Evolutionary conservation across 2,113 vertebrate genomes (phyloP).

Genomic region (Tyto alba): DNA sequence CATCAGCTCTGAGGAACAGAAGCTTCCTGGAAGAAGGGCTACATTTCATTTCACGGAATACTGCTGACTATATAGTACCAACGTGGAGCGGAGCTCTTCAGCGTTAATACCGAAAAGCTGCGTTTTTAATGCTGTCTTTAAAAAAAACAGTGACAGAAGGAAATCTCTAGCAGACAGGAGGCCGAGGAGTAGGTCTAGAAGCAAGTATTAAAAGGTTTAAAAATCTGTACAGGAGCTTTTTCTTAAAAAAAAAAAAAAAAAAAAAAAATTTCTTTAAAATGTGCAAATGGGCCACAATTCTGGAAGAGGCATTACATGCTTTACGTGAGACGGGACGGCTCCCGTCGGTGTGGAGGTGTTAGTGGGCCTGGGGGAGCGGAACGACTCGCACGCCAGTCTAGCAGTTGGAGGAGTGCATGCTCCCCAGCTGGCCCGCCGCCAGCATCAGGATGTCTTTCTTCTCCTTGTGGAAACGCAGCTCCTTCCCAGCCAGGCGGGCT

Average conservation of each 20-base stretch:
- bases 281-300: not conserved
- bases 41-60: not conserved
- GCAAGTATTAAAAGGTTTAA: not conserved
- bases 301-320: not conserved
- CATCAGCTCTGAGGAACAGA: not conserved
- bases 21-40: not conserved
- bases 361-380: not conserved
- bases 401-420: slow-evolving; percentile 78
- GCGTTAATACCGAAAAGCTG: not conserved
- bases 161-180: not conserved
- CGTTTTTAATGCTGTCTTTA: not conserved
- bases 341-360: not conserved
- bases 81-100: not conserved
- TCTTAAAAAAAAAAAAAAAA: not conserved
- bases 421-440: slow-evolving; percentile 88
- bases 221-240: slow-evolving; percentile 53
- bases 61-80: not conserved
- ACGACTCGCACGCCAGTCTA: not conserved
- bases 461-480: slow-evolving; percentile 96
- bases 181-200: not conserved
- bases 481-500: slow-evolving; percentile 89
- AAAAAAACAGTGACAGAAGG: not conserved
- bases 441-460: slow-evolving; percentile 96
- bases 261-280: not conserved
- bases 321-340: not conserved